Percentiles rank a stretch among this genome's conserved stretches.
These are phyloP conservation scores for Sturmia bella DNA, from an alignment of 2,888 invertebrate genomes.

Conservation along the genomic window DNA sequence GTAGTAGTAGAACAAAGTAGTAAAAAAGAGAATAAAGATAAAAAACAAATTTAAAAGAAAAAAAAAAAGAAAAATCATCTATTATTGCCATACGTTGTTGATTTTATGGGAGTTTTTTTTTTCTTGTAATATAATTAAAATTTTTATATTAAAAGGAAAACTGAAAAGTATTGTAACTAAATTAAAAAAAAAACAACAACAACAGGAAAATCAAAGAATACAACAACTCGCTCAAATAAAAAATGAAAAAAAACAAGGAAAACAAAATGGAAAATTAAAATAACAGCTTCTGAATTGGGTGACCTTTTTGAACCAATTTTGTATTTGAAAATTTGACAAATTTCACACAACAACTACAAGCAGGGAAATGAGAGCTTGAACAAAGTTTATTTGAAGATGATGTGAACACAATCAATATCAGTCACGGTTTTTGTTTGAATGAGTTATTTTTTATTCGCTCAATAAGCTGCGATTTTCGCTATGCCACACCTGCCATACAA, in stretches of 20 bases:
- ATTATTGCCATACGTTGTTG: slow-evolving; percentile 73
- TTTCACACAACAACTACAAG: slow-evolving; percentile 64
- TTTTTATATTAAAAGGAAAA: slow-evolving; percentile 21
- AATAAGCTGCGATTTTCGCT: slow-evolving; percentile 48
- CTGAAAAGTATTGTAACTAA: slow-evolving; percentile 18
- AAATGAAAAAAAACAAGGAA: slow-evolving; percentile 8
- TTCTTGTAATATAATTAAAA: slow-evolving; percentile 32
- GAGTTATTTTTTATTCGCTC: slow-evolving; percentile 24
- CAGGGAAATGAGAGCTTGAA: slow-evolving; percentile 62
- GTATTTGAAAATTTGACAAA: slow-evolving; percentile 55
- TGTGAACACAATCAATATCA: slow-evolving; percentile 55
- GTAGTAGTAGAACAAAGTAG: slow-evolving; percentile 70
- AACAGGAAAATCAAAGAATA: slow-evolving; percentile 32
- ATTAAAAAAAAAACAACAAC: slow-evolving; percentile 14
- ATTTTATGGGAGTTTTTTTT: slow-evolving; percentile 59
- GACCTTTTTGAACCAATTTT: slow-evolving; percentile 60
- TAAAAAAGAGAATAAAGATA: slow-evolving; percentile 71
- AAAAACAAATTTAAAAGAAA: slow-evolving; percentile 73
- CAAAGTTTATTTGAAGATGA: slow-evolving; percentile 33
- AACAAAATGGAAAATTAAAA: slow-evolving; percentile 6
- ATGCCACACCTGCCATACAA: slow-evolving; percentile 67
- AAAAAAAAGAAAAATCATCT: slow-evolving; percentile 71
- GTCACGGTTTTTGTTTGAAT: slow-evolving; percentile 36
- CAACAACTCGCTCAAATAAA: slow-evolving; percentile 27
- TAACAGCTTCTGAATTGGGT: slow-evolving; percentile 30